Evolutionary conservation across 2,113 vertebrate species (phyloP).

Genomic region (Atherinomorus stipes): DNA sequence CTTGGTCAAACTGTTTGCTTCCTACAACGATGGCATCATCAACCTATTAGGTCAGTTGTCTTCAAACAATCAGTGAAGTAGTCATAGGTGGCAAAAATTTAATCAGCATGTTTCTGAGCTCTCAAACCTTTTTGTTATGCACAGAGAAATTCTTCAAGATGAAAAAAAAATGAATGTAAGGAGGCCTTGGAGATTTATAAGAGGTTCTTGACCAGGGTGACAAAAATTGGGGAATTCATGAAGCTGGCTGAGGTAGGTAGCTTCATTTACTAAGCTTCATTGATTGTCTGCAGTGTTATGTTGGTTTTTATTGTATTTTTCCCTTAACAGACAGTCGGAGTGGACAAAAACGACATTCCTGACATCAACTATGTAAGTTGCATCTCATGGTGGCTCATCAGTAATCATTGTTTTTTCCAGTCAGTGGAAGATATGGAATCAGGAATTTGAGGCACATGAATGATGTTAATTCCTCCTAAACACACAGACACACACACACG

Average conservation of each 20-base stretch:
- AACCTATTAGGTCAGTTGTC: constrained; percentile 92
- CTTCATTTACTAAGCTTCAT: not conserved
- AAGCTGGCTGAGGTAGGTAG: constrained; percentile 94
- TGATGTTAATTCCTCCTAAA: not conserved
- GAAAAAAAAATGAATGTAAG: constrained; percentile 99
- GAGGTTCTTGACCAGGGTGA: constrained; percentile 97
- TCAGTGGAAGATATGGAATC: not conserved
- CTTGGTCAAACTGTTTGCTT: constrained; percentile 98
- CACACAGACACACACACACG: not conserved
- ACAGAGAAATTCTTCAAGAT: constrained; percentile 99
- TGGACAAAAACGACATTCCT: constrained; percentile 99
- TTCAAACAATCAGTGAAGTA: not conserved
- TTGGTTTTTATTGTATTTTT: not conserved
- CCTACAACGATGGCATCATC: constrained; percentile 99
- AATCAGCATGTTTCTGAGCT: not conserved
- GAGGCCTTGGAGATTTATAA: constrained; percentile 99
- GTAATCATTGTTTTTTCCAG: not conserved
- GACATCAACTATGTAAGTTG: constrained; percentile 97
- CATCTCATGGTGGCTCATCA: not conserved
- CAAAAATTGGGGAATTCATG: constrained; percentile 97
- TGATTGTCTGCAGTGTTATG: not conserved
- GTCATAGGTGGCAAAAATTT: not conserved
- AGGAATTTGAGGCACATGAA: constrained; percentile 24
- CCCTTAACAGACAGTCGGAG: constrained; percentile 92
- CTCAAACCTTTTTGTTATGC: constrained; percentile 29